phyloP scores from a whole-genome alignment of 2,797 vertebrate species.

The Sylvilagus floridanus region DNA sequence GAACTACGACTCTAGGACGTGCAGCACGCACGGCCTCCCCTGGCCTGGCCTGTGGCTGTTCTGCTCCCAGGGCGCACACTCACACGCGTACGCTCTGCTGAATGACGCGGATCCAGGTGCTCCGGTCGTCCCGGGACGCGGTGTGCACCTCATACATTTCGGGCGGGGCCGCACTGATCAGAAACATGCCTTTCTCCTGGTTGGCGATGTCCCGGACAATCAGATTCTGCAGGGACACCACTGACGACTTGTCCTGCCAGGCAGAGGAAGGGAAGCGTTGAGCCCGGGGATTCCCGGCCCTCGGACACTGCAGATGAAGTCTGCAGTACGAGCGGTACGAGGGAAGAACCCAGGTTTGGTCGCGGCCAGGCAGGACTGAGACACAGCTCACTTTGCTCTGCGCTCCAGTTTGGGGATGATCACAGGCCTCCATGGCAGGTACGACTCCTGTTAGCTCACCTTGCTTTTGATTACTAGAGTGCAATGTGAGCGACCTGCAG shows the following conservation, averaged over 20 bases:
- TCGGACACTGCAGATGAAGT: not conserved
- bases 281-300: not conserved
- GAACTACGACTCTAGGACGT: not conserved
- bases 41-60: not conserved
- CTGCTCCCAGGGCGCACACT: slow-evolving; percentile 61
- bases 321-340: too few species aligned
- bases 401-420: not conserved
- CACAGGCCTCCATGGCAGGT: not conserved
- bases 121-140: slow-evolving; percentile 92
- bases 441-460: not conserved
- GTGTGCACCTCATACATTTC: slow-evolving; percentile 97
- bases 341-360: not conserved
- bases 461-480: not conserved
- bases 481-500: too few species aligned
- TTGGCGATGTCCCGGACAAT: slow-evolving; percentile 97
- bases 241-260: slow-evolving; percentile 93
- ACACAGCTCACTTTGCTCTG: not conserved
- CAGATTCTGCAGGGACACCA: slow-evolving; percentile 93
- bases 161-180: slow-evolving; percentile 92
- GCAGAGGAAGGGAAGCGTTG: not conserved
- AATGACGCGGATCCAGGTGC: slow-evolving; percentile 94
- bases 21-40: not conserved
- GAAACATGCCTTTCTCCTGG: slow-evolving; percentile 97
- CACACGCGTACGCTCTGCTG: slow-evolving; percentile 92
- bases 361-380: not conserved